These are phyloP conservation scores for Tapirus terrestris DNA, from an alignment of 2,113 vertebrate species.

Conservation along the genomic window DNA sequence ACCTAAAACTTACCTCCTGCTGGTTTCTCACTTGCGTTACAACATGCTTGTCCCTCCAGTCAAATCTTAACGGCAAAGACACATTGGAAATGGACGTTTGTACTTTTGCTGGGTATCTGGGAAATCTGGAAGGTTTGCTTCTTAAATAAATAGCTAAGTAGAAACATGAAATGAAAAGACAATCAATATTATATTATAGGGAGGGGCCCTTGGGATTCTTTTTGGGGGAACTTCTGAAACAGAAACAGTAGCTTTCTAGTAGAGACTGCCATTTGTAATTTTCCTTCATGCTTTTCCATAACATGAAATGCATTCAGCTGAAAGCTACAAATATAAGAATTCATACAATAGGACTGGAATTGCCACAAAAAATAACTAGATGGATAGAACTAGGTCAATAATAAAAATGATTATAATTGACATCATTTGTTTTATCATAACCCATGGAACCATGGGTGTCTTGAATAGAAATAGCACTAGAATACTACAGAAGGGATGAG, in stretches of 20 bases:
- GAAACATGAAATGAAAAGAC: neutral
- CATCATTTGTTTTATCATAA: neutral
- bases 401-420: neutral
- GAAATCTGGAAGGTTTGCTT: slow-evolving; percentile 83
- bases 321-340: neutral
- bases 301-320: neutral
- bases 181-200: neutral
- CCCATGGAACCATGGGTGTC: neutral
- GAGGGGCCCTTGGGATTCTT: neutral
- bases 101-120: slow-evolving; percentile 81
- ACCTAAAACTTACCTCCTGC: slow-evolving; percentile 86
- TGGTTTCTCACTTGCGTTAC: slow-evolving; percentile 93
- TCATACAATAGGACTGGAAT: neutral
- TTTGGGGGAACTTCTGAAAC: neutral
- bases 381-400: neutral
- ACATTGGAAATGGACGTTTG: slow-evolving; percentile 34
- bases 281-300: neutral
- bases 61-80: slow-evolving; percentile 90
- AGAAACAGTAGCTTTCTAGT: neutral
- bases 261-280: neutral
- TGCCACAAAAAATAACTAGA: neutral
- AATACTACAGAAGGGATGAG: neutral
- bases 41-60: slow-evolving; percentile 93
- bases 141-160: slow-evolving; percentile 91
- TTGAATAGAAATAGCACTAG: neutral